phyloP scores from a whole-genome alignment of 2,888 invertebrate species.

The Tenthredo scrophulariae region DNA sequence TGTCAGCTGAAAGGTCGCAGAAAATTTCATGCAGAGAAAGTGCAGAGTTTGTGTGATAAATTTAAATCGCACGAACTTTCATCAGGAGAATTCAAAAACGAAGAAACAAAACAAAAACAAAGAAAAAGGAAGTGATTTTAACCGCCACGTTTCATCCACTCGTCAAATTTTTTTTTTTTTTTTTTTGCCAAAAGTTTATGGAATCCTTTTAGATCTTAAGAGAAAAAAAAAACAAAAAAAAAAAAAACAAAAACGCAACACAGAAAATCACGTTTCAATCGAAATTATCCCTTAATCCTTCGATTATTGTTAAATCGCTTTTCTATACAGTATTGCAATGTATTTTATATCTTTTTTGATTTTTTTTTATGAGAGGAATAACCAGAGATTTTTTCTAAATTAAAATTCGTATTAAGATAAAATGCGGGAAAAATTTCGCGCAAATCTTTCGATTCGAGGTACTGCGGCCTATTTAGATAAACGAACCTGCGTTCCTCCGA shows the following conservation, averaged over 20 bases:
- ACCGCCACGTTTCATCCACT: neutral
- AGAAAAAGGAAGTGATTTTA: too few relatives aligned
- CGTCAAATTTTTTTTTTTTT: neutral
- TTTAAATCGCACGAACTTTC: neutral
- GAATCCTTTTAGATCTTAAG: neutral
- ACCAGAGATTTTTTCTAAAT: too few relatives aligned
- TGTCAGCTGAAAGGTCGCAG: neutral
- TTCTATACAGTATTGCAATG: neutral
- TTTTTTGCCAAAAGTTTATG: neutral
- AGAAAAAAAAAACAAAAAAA: neutral
- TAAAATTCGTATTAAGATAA: neutral
- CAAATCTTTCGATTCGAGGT: too few relatives aligned
- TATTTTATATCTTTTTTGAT: neutral
- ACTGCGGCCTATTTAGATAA: neutral
- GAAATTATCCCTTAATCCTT: too few relatives aligned
- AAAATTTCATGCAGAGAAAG: neutral
- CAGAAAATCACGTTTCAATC: neutral
- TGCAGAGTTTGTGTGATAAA: neutral
- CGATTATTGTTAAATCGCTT: neutral
- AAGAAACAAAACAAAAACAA: neutral
- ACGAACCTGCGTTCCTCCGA: neutral
- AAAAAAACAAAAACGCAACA: neutral
- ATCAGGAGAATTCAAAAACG: neutral
- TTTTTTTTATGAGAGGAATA: too few relatives aligned
- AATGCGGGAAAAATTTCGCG: neutral